Conservation (phyloP, 2,113 vertebrate genomes). For the Tetraodon nigroviridis region DNA sequence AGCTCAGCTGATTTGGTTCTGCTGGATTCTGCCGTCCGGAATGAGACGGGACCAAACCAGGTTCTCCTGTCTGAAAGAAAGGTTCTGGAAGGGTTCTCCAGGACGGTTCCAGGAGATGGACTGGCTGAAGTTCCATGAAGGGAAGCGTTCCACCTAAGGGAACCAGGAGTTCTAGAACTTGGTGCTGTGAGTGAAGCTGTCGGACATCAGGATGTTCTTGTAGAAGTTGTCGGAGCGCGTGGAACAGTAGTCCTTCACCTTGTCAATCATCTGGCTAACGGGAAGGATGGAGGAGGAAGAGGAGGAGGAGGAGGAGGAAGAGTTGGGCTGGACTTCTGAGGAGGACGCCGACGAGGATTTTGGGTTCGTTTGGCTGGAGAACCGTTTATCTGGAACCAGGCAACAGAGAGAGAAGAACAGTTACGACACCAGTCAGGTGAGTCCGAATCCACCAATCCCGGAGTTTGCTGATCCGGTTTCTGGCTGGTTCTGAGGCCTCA, state of each 20-base stretch:
- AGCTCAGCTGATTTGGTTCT: too few species aligned
- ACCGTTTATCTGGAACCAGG: conserved; percentile 76
- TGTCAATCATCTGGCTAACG: conserved; percentile 92
- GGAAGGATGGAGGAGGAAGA: conserved; percentile 85
- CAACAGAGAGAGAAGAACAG: conserved; percentile 1
- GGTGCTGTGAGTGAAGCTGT: conserved; percentile 88
- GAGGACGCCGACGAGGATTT: conserved; percentile 69
- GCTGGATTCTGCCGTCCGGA: too few species aligned
- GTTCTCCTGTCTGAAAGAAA: too few species aligned
- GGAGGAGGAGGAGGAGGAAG: conserved; percentile 46
- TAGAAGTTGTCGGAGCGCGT: conserved; percentile 92
- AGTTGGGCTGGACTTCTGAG: conserved; percentile 77
- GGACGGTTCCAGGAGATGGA: too few species aligned
- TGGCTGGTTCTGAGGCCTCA: too few species aligned
- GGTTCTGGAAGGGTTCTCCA: not conserved
- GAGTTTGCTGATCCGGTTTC: too few species aligned
- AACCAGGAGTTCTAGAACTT: conserved; percentile 75
- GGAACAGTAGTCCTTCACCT: conserved; percentile 89
- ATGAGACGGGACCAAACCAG: too few species aligned
- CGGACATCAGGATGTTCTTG: conserved; percentile 94
- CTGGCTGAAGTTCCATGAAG: not conserved
- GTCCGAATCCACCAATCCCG: too few species aligned
- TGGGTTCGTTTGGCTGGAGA: conserved; percentile 74
- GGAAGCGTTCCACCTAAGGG: not conserved
- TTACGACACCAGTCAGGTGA: not conserved